These are phyloP conservation scores for Zaprionus vittiger DNA, from an alignment of 1,140 invertebrate species.

Conservation along the genomic window DNA sequence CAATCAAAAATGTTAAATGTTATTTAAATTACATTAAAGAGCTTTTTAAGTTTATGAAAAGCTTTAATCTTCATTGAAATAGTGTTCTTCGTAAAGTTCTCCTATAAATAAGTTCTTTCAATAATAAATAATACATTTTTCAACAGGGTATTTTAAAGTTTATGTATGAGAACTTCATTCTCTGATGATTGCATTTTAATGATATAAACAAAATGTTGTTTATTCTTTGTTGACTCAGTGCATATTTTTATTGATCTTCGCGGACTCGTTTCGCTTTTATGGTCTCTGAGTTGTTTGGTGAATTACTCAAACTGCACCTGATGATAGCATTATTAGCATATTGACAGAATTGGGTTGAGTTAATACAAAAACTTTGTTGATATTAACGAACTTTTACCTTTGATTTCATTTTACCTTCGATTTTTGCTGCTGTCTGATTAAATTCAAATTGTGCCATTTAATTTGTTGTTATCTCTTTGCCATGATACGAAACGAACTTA, in stretches of 20 bases:
- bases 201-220: not conserved
- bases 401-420: slow-evolving; percentile 27
- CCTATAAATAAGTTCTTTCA: too few species aligned
- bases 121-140: not conserved
- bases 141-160: not conserved
- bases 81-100: not conserved
- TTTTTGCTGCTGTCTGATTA: slow-evolving; percentile 24
- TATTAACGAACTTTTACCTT: slow-evolving; percentile 40
- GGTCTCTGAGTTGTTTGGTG: not conserved
- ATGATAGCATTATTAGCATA: not conserved
- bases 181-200: not conserved
- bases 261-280: not conserved
- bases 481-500: not conserved
- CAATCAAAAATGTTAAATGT: too few species aligned
- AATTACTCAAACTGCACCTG: not conserved
- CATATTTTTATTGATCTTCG: not conserved
- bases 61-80: not conserved
- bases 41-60: not conserved
- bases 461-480: slow-evolving; percentile 16
- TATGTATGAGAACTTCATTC: not conserved
- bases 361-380: slow-evolving; percentile 34
- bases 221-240: not conserved
- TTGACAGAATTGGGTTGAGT: not conserved
- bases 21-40: not conserved
- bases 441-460: slow-evolving; percentile 17